Percentiles rank a stretch among this genome's conserved stretches.
Conservation (phyloP, 2,888 invertebrate genomes). For the Ichneumoninae sp. region DNA sequence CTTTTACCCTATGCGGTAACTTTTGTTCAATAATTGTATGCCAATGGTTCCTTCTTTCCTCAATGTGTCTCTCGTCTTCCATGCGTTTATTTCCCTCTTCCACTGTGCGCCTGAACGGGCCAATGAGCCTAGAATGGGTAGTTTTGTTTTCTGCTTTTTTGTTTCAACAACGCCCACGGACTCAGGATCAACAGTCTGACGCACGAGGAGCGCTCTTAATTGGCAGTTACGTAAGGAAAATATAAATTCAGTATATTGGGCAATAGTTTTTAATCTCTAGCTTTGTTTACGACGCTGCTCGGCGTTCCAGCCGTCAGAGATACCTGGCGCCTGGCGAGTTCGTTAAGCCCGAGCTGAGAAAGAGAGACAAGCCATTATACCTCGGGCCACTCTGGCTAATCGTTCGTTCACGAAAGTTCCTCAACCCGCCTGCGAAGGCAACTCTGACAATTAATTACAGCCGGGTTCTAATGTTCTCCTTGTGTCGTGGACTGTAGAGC, state of each 20-base stretch:
- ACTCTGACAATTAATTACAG: constrained; percentile 41
- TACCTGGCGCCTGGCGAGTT: constrained; percentile 50
- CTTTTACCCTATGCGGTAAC: background rate
- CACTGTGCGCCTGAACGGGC: constrained; percentile 52
- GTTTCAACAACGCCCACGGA: constrained; percentile 41
- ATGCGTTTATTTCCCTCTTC: constrained; percentile 63
- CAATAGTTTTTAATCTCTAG: constrained; percentile 58
- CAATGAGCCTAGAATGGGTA: constrained; percentile 36
- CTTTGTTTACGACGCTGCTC: constrained; percentile 54
- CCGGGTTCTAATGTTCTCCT: constrained; percentile 29
- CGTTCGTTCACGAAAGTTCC: constrained; percentile 52
- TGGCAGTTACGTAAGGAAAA: constrained; percentile 71
- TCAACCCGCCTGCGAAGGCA: constrained; percentile 17
- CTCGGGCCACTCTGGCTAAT: constrained; percentile 32
- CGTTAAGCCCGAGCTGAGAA: constrained; percentile 47
- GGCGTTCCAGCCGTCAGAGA: constrained; percentile 23
- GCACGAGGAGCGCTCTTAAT: constrained; percentile 70
- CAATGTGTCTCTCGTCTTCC: constrained; percentile 16
- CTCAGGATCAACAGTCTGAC: constrained; percentile 6
- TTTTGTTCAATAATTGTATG: background rate
- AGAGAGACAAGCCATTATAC: constrained; percentile 29
- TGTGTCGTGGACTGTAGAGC: background rate
- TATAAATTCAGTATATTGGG: constrained; percentile 68
- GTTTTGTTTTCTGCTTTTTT: constrained; percentile 23
- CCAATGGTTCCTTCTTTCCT: constrained; percentile 8